phyloP scores from a whole-genome alignment of 2,113 vertebrate species.

The Cervus canadensis region DNA sequence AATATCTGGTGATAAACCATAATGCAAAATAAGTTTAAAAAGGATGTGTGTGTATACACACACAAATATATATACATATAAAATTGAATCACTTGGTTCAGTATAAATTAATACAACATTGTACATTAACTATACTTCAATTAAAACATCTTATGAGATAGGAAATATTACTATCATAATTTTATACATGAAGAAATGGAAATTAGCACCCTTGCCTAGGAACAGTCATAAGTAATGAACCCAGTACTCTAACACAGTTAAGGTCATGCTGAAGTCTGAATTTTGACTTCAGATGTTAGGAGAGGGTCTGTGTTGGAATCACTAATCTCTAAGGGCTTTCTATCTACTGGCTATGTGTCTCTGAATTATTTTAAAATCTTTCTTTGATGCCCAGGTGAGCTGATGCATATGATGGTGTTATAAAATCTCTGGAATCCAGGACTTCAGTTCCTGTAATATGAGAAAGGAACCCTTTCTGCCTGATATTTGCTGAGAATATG shows the following conservation, averaged over 20 bases:
- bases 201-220: background rate
- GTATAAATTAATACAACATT: background rate
- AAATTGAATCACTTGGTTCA: background rate
- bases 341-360: background rate
- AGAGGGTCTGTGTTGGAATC: background rate
- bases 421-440: background rate
- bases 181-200: background rate
- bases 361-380: background rate
- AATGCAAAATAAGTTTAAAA: background rate
- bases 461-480: background rate
- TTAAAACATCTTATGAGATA: background rate
- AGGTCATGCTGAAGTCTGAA: background rate
- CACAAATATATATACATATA: background rate
- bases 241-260: background rate
- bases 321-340: background rate
- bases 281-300: background rate
- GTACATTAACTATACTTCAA: background rate
- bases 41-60: background rate
- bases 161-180: background rate
- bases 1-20: background rate
- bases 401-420: background rate
- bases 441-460: background rate
- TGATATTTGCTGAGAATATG: background rate
- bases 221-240: background rate
- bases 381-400: background rate